A percentile compares a stretch with the other conserved stretches of the same genome.
phyloP scores from a whole-genome alignment of 2,113 vertebrate genomes.

The Manacus vitellinus region DNA sequence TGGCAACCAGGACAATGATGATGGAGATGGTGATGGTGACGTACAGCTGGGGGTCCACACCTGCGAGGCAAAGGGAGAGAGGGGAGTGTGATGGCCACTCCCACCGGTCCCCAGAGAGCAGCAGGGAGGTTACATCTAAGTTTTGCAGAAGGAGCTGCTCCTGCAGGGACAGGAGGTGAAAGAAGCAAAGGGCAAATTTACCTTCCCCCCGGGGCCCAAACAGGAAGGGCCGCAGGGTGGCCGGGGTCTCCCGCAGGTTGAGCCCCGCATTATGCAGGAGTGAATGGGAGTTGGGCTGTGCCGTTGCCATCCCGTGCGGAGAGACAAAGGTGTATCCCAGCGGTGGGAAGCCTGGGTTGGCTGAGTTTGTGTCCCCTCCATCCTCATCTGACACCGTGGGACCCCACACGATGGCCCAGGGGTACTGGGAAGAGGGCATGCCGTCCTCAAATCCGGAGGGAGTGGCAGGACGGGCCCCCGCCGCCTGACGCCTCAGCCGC shows the following conservation, averaged over 20 bases:
- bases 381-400: constrained; percentile 81
- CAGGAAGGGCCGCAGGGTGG: constrained; percentile 78
- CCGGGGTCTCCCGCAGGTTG: constrained; percentile 76
- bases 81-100: background rate
- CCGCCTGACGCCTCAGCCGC: constrained; percentile 70
- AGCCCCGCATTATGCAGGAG: constrained; percentile 74
- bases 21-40: constrained; percentile 83
- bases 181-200: constrained; percentile 10
- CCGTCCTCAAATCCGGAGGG: constrained; percentile 80
- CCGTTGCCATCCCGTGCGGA: constrained; percentile 74
- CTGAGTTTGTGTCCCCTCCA: constrained; percentile 76
- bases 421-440: constrained; percentile 82
- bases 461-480: constrained; percentile 67
- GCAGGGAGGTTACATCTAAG: background rate
- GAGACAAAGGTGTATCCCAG: constrained; percentile 79
- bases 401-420: constrained; percentile 84
- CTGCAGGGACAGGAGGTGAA: rapidly evolving
- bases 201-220: constrained; percentile 80
- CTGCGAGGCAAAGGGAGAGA: constrained; percentile 22
- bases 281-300: constrained; percentile 78
- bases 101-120: rapidly evolving
- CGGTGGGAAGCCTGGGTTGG: constrained; percentile 77
- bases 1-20: constrained; percentile 81
- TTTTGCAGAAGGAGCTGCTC: background rate
- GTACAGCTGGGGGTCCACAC: constrained; percentile 81